Base-by-base conservation (phyloP, 1,140 invertebrate genomes). In the Drosophila parvula region DNA sequence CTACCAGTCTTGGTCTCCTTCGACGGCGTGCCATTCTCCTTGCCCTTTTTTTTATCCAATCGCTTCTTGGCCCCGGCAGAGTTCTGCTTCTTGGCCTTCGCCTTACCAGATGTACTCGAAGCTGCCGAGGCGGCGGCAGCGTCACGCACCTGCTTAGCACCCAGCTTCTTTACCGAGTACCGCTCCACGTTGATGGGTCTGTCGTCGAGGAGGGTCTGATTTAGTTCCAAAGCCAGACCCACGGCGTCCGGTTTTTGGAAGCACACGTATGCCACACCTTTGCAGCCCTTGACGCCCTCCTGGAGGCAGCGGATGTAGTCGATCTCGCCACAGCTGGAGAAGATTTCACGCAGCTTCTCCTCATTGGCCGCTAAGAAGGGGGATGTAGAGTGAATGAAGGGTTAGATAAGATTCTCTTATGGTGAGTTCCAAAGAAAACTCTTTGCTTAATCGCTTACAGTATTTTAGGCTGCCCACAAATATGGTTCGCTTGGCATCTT, bases 401-500 rank as follows among this genome's bases (percentile, higher is more conserved):
- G 5, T 44, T 41, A 8, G 30, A 8, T 3, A 30, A 8, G 30
- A 30, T 22, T 3, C 3, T 22, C 1, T 22, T 22, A 2, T 22
- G 22, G 1, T 22, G 22, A 22, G 22, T 22, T 22, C 11, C 22
- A 47, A 27, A 27, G 22, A 22, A 22, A 18, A 12, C 4, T 32
- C 5, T 4, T n/a, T 22, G 12, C 10, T 32, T n/a, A 5, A 27
- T 40, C 16, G 51, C 90, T 76, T 81, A 92, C 91, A 92, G 81
- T 95, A 96, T 50, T 94, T 93, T 12, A 97, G 84, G 92, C 94
- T 95, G 92, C 96, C 96, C 68, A 97, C 83, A 89, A 96, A 97
- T 45, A 97, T 91, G 10, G 95, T 94, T 84, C 94, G 95, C 77
- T 95, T 94, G 70, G 92, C 82, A 70, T 93, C 79, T 5, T 55